Evolutionary conservation across 2,113 vertebrate genomes (phyloP), one percentile per base, ranked within the genome.

Genomic region (Struthidea cinerea): DNA sequence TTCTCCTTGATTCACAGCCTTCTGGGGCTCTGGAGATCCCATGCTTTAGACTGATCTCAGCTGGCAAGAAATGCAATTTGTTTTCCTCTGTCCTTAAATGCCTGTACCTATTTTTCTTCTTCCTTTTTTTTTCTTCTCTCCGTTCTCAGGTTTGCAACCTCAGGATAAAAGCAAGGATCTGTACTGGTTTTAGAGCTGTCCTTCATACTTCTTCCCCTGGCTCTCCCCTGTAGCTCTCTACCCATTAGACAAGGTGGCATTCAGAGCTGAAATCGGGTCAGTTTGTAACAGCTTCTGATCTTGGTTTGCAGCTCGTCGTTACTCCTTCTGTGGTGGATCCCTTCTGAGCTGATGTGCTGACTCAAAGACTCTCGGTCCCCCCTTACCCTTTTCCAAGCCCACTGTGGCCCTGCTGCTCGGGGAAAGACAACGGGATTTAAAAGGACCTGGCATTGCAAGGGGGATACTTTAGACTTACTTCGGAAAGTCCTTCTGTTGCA

Each of bases 81-180:
- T 93, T 95, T 97, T 87, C 84, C 80, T 96, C 94, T 97, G 74
- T 95, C 94, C 96, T 97, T 97, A 97, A 97, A 96, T 15, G 28
- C 92, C 91, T 98, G 93, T 95, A 91, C 65, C 97, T 97, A 82
- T 96, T 97, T 96, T 95, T 94, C 95, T 95, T 94, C 83, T 85
- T 91, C 75, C 84, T 49, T 90, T 86, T 95, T 96, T 61, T 60
- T 88, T 84, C 87, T 96, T 97, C 91, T 97, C 91, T 97, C 95
- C 97, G 11, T 97, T 98, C 98, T 98, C 98, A 99, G 99, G 99
- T 99, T 98, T 99, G 96, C 99, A 99, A 97, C 97, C 98, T 96
- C 99, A 99, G 98, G 99, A 99, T 97, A 99, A 99, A 98, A 99
- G 97, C 99, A 99, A 99, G 98, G 98, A 99, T 97, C 98, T 99